Conservation (phyloP, 2,797 vertebrate genomes). For the Coendou prehensilis region DNA sequence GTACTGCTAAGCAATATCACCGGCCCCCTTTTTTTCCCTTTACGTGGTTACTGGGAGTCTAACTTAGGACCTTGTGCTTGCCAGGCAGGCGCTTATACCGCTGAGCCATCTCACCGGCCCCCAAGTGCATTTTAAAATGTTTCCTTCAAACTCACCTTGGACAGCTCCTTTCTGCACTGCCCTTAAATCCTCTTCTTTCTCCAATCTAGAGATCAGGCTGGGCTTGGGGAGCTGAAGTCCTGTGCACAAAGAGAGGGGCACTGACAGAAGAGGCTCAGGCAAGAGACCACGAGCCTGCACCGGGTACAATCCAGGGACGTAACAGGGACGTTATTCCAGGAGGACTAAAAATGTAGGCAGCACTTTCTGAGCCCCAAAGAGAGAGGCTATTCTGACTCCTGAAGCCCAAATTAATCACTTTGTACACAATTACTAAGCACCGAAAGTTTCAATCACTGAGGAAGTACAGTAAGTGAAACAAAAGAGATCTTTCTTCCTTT, state of each 20-base stretch:
- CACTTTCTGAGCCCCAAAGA: neutral
- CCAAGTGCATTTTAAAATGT: neutral
- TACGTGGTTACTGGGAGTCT: too few species aligned
- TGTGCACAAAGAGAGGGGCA: neutral
- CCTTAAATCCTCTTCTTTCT: neutral
- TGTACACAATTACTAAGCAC: neutral
- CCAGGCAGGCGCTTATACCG: too few species aligned
- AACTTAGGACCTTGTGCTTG: too few species aligned
- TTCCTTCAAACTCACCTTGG: conserved; percentile 40
- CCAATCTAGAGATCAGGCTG: conserved; percentile 54
- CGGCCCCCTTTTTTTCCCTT: too few species aligned
- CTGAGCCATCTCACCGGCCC: too few species aligned
- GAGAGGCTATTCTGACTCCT: neutral
- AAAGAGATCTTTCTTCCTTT: neutral
- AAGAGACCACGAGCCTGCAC: neutral
- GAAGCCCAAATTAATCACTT: neutral
- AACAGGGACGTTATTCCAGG: neutral
- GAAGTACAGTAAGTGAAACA: conserved; percentile 27
- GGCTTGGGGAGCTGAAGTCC: conserved; percentile 46
- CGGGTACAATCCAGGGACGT: neutral
- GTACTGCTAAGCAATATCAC: too few species aligned
- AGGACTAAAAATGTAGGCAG: neutral
- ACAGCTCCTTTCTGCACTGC: neutral
- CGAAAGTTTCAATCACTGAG: neutral
- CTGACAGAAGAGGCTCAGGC: neutral